Base-by-base conservation (phyloP, 2,797 vertebrate genomes). In the Myotis pilosus region DNA sequence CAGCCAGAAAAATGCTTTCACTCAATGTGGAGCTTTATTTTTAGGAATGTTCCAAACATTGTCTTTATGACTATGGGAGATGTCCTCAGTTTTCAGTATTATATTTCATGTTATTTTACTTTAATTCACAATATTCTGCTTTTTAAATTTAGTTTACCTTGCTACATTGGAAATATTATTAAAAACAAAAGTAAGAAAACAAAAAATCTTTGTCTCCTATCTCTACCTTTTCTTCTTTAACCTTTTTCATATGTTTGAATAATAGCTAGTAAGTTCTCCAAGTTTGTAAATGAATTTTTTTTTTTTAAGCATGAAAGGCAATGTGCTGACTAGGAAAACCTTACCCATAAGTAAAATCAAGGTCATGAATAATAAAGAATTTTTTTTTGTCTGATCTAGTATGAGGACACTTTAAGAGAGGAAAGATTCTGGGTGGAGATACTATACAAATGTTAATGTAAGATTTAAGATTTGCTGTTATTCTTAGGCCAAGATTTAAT, bases 401-500 rank as follows among this genome's bases (percentile, higher is more conserved):
- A 22, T 47, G 76, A 88, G 5, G n/a, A 36, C 20, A 33, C 64
- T n/a, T 86, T 79, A 53, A 16, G 8, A 86, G 47, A 66, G 22
- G 30, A 84, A 81, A 87, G 47, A 68, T 55, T 83, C 8, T 71
- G n/a, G 19, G 13, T 93, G 33, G 68, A 91, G 49, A 57, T n/a
- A 89, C 12, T 10, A 81, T 10, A 79, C 4, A 44, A 85, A 86
- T 92, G 16, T 72, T 85, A 92, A 75, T 15, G 13, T 82, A 4
- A 78, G 28, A 62, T 72, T 87, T 57, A 94, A 57, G 38, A 80
- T 53, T 71, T 60, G 25, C 36, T 81, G 8, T 87, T 19, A 88
- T 93, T 88, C 94, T 25, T 72, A 72, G 53, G 28, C n/a, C 36
- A 93, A 19, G 89, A 87, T 89, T 92, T 80, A 83, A 80, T 55